Evolutionary conservation across 2,888 invertebrate genomes (phyloP).

Genomic region (Clusia tigrina): DNA sequence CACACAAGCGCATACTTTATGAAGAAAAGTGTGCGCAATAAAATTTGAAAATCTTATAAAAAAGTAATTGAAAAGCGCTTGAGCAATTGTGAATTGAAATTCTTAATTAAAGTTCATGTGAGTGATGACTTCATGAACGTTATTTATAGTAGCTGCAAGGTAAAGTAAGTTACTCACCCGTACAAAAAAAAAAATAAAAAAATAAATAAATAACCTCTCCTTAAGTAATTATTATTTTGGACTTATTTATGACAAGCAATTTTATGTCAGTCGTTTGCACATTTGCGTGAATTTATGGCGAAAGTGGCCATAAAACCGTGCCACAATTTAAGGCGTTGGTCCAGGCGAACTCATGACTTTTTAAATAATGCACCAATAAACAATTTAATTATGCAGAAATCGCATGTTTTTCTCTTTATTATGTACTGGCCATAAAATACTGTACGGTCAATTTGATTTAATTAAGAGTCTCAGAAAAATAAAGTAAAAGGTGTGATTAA

Average conservation of each 20-base stretch:
- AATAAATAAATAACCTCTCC: not conserved
- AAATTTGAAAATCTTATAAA: not conserved
- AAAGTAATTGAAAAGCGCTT: not conserved
- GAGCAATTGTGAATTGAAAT: not conserved
- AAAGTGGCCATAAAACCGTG: not conserved
- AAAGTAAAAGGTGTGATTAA: not conserved
- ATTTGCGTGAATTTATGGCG: slow-evolving; percentile 7
- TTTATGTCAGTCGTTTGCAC: not conserved
- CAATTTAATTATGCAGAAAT: slow-evolving; percentile 29
- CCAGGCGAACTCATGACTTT: slow-evolving; percentile 22
- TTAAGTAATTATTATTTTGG: not conserved
- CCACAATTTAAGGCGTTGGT: not conserved
- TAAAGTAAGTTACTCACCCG: too few relatives aligned
- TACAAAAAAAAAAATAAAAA: too few relatives aligned
- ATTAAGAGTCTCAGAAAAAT: slow-evolving; percentile 10
- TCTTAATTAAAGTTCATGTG: not conserved
- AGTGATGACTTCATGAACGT: too few relatives aligned
- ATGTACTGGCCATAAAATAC: slow-evolving; percentile 24
- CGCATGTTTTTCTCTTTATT: slow-evolving; percentile 14
- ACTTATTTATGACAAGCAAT: slow-evolving; percentile 2
- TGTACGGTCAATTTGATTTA: slow-evolving; percentile 18
- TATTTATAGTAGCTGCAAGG: not conserved
- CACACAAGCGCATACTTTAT: not conserved
- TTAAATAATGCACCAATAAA: slow-evolving; percentile 26
- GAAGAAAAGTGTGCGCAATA: not conserved